A percentile compares a stretch with the other conserved stretches of the same genome.
phyloP scores from a whole-genome alignment of 2,113 vertebrate genomes.

The Murina feae region DNA sequence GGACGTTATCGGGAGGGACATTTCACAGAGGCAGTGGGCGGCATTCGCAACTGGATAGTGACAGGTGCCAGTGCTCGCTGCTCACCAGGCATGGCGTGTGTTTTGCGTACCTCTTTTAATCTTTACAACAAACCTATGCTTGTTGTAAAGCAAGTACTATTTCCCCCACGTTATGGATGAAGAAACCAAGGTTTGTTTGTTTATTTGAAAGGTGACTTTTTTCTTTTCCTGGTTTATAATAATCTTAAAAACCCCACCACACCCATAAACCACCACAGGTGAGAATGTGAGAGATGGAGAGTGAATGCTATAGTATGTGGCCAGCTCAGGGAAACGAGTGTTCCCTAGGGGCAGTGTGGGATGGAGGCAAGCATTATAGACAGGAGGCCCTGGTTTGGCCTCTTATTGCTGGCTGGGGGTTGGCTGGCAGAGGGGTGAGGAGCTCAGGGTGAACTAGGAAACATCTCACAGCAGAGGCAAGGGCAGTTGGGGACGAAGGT shows the following conservation, averaged over 20 bases:
- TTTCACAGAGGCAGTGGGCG: not conserved
- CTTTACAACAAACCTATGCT: not conserved
- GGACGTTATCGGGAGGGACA: not conserved
- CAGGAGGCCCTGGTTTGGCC: conserved; percentile 61
- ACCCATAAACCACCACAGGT: conserved; percentile 72
- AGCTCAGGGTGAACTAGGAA: conserved; percentile 51
- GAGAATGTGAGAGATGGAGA: conserved; percentile 62
- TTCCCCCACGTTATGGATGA: not conserved
- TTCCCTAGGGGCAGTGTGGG: not conserved
- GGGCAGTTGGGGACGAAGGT: not conserved
- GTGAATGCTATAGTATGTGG: conserved; percentile 66
- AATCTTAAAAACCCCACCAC: conserved; percentile 68
- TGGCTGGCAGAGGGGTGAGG: conserved; percentile 28
- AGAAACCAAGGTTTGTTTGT: not conserved
- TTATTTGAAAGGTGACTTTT: conserved; percentile 36
- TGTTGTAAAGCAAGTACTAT: not conserved
- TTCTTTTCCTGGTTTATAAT: conserved; percentile 70
- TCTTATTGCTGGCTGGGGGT: conserved; percentile 74
- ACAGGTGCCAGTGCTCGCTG: not conserved
- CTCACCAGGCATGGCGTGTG: not conserved
- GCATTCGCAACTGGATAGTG: not conserved
- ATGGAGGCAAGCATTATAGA: not conserved
- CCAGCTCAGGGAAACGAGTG: not conserved
- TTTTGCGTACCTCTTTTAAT: not conserved
- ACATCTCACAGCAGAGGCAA: conserved; percentile 56